Evolutionary conservation across 37 sponge, comb jelly and placozoan genomes (phyloP).

Genomic region (Beroe forskalii): DNA sequence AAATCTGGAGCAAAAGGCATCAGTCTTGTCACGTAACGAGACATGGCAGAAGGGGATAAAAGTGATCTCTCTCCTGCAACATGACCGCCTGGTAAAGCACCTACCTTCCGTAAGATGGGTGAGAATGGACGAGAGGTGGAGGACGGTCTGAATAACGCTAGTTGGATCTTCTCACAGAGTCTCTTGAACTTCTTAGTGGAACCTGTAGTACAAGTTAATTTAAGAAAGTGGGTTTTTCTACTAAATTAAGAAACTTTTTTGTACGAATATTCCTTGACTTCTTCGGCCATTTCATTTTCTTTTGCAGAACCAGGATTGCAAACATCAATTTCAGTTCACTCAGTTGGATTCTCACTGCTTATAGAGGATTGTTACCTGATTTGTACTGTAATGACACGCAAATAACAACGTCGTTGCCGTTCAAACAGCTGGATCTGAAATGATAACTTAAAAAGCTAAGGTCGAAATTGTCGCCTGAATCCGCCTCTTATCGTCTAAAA

Average conservation of each 20-base stretch:
- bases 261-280: background rate
- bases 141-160: constrained; percentile 15
- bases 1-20: too few relatives aligned
- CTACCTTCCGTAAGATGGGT: constrained; percentile 53
- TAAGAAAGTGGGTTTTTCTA: background rate
- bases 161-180: constrained; percentile 40
- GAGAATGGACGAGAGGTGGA: background rate
- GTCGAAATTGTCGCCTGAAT: too few relatives aligned
- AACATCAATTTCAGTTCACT: too few relatives aligned
- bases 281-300: too few relatives aligned
- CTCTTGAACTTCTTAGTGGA: constrained; percentile 50
- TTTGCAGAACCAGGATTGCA: too few relatives aligned
- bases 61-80: too few relatives aligned
- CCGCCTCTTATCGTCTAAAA: too few relatives aligned
- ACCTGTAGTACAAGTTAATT: background rate
- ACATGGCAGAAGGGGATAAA: too few relatives aligned
- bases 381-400: constrained; percentile 37
- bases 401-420: constrained; percentile 43
- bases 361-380: constrained; percentile 65
- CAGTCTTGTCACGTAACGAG: too few relatives aligned
- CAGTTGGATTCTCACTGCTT: too few relatives aligned
- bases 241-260: background rate
- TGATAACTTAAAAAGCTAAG: too few relatives aligned
- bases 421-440: background rate
- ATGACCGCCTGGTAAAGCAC: too few relatives aligned